Conservation (phyloP, 2,888 invertebrate species). For the Lepidonotus clava region DNA sequence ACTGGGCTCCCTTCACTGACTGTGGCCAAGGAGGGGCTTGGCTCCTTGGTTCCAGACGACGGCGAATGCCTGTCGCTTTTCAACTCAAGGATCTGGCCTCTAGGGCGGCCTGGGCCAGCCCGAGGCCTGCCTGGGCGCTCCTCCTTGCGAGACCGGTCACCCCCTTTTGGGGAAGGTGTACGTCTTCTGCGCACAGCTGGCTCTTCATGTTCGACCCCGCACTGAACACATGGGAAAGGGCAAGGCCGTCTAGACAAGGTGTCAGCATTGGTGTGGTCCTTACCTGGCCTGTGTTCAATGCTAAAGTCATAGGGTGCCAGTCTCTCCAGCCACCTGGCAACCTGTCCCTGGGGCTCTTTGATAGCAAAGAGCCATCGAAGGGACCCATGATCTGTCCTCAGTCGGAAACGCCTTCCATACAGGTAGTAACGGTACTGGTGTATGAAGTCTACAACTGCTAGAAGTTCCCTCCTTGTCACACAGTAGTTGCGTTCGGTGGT, state of each 20-base stretch:
- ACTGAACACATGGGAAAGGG: background rate
- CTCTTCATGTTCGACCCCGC: background rate
- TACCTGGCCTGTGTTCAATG: slow-evolving; percentile 5
- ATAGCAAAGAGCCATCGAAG: background rate
- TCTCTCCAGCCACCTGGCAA: background rate
- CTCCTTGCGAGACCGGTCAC: too few relatives aligned
- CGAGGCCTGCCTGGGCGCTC: too few relatives aligned
- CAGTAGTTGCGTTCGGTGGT: background rate
- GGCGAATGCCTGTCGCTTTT: background rate
- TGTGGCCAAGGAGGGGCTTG: background rate
- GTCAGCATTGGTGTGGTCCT: background rate
- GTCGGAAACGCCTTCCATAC: background rate
- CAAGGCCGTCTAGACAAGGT: background rate
- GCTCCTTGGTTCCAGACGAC: background rate
- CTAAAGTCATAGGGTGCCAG: background rate
- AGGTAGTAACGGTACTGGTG: slow-evolving; percentile 9
- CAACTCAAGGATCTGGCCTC: background rate
- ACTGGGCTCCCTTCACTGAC: background rate
- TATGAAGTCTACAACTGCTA: slow-evolving; percentile 5
- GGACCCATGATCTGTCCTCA: background rate
- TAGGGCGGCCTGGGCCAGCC: too few relatives aligned
- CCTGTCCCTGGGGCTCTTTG: background rate
- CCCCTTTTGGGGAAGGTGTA: background rate
- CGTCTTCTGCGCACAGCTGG: background rate
- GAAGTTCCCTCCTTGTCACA: slow-evolving; percentile 10